Conservation (phyloP, 2,888 invertebrate species). For the Caenorhabditis sp. region DNA sequence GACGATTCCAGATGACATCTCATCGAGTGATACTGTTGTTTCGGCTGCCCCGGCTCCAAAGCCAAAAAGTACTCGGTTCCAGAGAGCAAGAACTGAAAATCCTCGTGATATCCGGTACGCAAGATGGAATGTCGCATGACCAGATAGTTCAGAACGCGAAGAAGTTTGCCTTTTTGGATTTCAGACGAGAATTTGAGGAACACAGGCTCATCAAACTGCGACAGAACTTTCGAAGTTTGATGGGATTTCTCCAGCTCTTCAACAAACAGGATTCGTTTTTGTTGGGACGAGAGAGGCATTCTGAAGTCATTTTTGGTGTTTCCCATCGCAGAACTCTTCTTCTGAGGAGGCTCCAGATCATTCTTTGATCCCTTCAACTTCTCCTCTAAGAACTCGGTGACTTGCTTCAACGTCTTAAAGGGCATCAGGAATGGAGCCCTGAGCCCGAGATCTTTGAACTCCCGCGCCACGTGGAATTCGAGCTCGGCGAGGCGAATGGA, state of each 20-base stretch:
- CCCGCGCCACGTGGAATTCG: conserved; percentile 28
- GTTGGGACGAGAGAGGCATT: conserved; percentile 49
- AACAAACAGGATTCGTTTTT: conserved; percentile 44
- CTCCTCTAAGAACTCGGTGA: conserved; percentile 7
- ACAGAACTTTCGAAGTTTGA: not conserved
- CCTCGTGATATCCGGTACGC: conserved; percentile 15
- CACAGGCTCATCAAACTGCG: conserved; percentile 40
- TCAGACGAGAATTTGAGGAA: not conserved
- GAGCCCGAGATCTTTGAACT: not conserved
- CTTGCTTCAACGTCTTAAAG: conserved; percentile 6
- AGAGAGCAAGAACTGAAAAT: conserved; percentile 34
- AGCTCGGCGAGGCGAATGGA: conserved; percentile 40
- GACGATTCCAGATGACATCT: not conserved
- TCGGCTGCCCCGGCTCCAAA: not conserved
- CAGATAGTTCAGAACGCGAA: conserved; percentile 8
- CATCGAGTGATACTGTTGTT: not conserved
- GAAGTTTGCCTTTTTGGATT: not conserved
- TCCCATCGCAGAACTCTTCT: not conserved
- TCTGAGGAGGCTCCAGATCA: not conserved
- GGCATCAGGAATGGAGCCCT: conserved; percentile 15
- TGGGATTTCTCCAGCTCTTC: conserved; percentile 5
- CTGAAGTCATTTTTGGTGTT: not conserved
- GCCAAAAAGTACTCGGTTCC: conserved; percentile 43
- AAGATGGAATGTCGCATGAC: conserved; percentile 31
- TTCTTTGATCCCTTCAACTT: not conserved